A percentile compares a stretch with the other conserved stretches of the same genome.
These are phyloP conservation scores for Pipistrellus nathusii DNA, from an alignment of 2,797 vertebrate genomes.

Conservation along the genomic window DNA sequence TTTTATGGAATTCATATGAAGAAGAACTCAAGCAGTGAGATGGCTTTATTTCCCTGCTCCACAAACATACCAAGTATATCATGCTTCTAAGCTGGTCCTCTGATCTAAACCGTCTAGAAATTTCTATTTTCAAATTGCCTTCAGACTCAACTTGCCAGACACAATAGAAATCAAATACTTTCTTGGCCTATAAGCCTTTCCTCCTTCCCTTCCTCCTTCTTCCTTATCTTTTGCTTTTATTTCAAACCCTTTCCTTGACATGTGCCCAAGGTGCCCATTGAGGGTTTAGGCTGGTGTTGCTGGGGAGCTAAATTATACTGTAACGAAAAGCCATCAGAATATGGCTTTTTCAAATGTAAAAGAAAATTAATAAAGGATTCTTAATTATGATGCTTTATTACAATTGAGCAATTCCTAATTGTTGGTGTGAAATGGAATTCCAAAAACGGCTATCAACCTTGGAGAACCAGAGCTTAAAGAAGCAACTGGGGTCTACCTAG, in stretches of 20 bases:
- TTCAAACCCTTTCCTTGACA: not conserved
- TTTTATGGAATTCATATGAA: not conserved
- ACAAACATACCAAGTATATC: not conserved
- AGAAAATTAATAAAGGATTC: conserved; percentile 47
- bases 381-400: conserved; percentile 57
- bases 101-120: not conserved
- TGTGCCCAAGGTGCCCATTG: not conserved
- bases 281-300: not conserved
- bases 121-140: conserved; percentile 44
- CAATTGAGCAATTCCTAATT: conserved; percentile 9
- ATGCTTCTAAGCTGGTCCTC: not conserved
- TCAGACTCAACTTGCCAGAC: not conserved
- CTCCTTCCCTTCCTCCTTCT: not conserved
- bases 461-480: conserved; percentile 73
- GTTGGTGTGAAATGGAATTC: conserved; percentile 42
- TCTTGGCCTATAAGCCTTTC: conserved; percentile 1
- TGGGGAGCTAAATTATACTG: not conserved
- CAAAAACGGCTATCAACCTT: conserved; percentile 32
- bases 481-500: conserved; percentile 76
- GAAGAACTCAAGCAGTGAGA: not conserved
- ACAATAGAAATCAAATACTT: conserved; percentile 20
- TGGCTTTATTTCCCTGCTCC: not conserved
- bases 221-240: not conserved
- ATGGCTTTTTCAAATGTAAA: conserved; percentile 19
- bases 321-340: not conserved